These are phyloP conservation scores for Myotis lucifugus DNA, from an alignment of 2,113 vertebrate genomes.

Conservation along the genomic window DNA sequence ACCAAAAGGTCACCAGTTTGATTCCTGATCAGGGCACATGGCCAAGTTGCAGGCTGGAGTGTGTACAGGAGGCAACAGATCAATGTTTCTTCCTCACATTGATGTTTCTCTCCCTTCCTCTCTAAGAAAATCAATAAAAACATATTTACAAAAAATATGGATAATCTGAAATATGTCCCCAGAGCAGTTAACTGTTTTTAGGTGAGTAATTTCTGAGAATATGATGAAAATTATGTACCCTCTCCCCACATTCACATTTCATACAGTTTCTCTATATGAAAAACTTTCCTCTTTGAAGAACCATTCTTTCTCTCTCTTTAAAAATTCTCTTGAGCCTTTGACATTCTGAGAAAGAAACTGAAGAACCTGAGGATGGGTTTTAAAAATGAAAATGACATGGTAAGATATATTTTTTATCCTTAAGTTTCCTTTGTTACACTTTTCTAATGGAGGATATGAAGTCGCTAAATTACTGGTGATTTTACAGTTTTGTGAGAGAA, in stretches of 20 bases:
- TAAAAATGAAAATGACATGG: neutral
- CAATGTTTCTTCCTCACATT: no score
- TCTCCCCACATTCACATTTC: neutral
- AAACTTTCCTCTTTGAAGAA: neutral
- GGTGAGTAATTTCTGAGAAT: neutral
- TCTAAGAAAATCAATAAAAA: no score
- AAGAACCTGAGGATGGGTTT: neutral
- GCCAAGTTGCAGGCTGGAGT: no score
- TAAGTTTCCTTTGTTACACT: neutral
- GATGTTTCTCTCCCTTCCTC: no score
- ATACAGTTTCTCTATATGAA: neutral
- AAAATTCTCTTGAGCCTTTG: neutral
- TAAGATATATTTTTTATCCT: neutral
- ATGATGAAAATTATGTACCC: neutral
- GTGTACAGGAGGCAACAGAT: no score
- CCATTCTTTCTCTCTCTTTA: neutral
- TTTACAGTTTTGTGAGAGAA: neutral
- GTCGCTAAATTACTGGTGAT: neutral
- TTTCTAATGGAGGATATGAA: neutral
- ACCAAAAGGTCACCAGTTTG: no score
- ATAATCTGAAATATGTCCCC: neutral
- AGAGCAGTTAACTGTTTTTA: neutral
- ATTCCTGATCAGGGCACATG: no score
- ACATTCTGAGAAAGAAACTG: neutral
- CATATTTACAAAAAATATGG: no score